These are phyloP conservation scores for Pagrus major DNA, from an alignment of 2,113 vertebrate genomes.

Conservation along the genomic window DNA sequence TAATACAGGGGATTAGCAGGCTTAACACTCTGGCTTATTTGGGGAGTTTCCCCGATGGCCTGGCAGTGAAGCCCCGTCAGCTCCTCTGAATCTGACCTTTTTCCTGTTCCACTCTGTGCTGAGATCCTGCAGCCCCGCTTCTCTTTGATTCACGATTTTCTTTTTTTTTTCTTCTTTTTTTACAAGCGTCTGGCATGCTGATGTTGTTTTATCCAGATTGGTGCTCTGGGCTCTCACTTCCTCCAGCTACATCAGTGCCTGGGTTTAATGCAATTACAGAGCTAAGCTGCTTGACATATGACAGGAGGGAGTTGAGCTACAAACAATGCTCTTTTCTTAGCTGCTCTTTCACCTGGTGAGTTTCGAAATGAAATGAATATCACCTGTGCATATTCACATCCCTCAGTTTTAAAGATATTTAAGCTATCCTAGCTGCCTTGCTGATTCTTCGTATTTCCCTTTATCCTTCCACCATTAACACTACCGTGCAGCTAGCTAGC, in stretches of 20 bases:
- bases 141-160: slow-evolving; percentile 69
- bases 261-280: slow-evolving; percentile 42
- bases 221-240: slow-evolving; percentile 44
- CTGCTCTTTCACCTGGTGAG: background rate
- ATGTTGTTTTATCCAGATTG: slow-evolving; percentile 49
- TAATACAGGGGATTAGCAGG: slow-evolving; percentile 80
- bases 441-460: background rate
- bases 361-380: background rate
- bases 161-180: slow-evolving; percentile 23
- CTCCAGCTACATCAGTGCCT: slow-evolving; percentile 12
- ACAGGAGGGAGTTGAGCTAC: background rate
- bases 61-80: slow-evolving; percentile 56
- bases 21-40: slow-evolving; percentile 80
- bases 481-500: no score
- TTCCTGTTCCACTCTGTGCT: slow-evolving; percentile 48
- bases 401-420: background rate
- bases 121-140: slow-evolving; percentile 46
- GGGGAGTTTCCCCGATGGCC: slow-evolving; percentile 69
- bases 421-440: background rate
- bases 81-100: slow-evolving; percentile 76
- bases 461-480: background rate
- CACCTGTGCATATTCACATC: background rate
- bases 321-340: background rate
- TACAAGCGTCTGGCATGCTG: slow-evolving; percentile 39
- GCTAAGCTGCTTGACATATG: slow-evolving; percentile 29